phyloP scores from a whole-genome alignment of 2,888 invertebrate genomes.

The Psylliodes chrysocephalus region DNA sequence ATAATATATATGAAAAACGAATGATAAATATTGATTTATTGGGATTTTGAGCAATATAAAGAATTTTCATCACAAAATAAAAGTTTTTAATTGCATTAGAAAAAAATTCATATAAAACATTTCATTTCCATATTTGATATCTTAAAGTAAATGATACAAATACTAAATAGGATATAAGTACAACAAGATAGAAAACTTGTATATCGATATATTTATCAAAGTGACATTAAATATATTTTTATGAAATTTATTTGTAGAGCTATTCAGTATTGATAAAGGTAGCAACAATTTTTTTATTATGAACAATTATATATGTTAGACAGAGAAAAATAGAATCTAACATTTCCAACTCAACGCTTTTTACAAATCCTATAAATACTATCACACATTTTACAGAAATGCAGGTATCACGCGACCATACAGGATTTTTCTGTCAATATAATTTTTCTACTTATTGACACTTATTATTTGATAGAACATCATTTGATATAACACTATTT shows the following conservation, averaged over 20 bases:
- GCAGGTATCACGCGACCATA: conserved; percentile 60
- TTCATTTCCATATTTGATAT: conserved; percentile 37
- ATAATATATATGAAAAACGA: conserved; percentile 34
- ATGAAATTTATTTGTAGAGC: conserved; percentile 21
- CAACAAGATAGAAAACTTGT: conserved; percentile 33
- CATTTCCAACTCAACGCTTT: conserved; percentile 43
- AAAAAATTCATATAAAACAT: conserved; percentile 45
- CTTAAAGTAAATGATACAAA: conserved; percentile 30
- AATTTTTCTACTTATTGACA: neutral
- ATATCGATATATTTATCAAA: conserved; percentile 22
- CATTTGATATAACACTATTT: neutral
- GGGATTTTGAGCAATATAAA: conserved; percentile 48
- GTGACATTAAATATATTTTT: conserved; percentile 7
- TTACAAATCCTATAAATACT: conserved; percentile 59
- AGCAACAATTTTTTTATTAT: conserved; percentile 48
- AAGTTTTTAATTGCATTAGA: conserved; percentile 33
- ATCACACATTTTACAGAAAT: conserved; percentile 62
- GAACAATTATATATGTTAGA: conserved; percentile 50
- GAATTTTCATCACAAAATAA: conserved; percentile 38
- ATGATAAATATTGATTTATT: conserved; percentile 38
- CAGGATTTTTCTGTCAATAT: conserved; percentile 39
- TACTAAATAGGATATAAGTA: conserved; percentile 13
- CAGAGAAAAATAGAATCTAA: conserved; percentile 46
- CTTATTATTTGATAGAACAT: neutral
- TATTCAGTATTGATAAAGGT: conserved; percentile 30